Percentiles rank a stretch among this genome's conserved stretches.
Conservation (phyloP, 2,888 invertebrate species). For the Sthenelais limicola region DNA sequence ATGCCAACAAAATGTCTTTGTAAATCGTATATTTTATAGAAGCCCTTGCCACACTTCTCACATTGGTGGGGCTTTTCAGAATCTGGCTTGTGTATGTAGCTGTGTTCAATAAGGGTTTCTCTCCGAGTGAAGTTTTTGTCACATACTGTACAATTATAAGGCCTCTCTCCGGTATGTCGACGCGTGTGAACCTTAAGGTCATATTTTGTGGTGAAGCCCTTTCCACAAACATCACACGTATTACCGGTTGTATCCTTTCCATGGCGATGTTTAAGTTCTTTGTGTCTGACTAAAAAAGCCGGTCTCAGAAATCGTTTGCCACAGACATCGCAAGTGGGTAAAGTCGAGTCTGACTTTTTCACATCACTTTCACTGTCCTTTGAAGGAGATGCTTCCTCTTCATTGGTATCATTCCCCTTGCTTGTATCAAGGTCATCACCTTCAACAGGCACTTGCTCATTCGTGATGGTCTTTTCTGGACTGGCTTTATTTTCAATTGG, state of each 20-base stretch:
- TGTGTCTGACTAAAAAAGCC: slow-evolving; percentile 21
- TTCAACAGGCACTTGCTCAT: too few relatives aligned
- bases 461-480: too few relatives aligned
- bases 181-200: slow-evolving; percentile 34
- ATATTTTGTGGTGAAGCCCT: slow-evolving; percentile 2
- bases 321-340: slow-evolving; percentile 37
- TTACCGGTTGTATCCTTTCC: not conserved
- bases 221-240: slow-evolving; percentile 26
- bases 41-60: slow-evolving; percentile 36
- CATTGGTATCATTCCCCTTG: too few relatives aligned
- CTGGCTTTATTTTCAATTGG: too few relatives aligned
- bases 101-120: slow-evolving; percentile 36
- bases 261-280: not conserved
- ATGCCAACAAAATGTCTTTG: slow-evolving; percentile 38
- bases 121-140: slow-evolving; percentile 35
- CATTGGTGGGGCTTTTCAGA: slow-evolving; percentile 39
- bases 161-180: slow-evolving; percentile 36
- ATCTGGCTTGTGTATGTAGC: slow-evolving; percentile 39
- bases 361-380: too few relatives aligned
- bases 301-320: slow-evolving; percentile 30
- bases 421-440: too few relatives aligned
- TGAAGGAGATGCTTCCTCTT: too few relatives aligned
- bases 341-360: too few relatives aligned
- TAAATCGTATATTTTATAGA: slow-evolving; percentile 39
- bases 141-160: slow-evolving; percentile 38